Evolutionary conservation across 2,888 invertebrate species (phyloP).

Genomic region (Strigamia maritima): DNA sequence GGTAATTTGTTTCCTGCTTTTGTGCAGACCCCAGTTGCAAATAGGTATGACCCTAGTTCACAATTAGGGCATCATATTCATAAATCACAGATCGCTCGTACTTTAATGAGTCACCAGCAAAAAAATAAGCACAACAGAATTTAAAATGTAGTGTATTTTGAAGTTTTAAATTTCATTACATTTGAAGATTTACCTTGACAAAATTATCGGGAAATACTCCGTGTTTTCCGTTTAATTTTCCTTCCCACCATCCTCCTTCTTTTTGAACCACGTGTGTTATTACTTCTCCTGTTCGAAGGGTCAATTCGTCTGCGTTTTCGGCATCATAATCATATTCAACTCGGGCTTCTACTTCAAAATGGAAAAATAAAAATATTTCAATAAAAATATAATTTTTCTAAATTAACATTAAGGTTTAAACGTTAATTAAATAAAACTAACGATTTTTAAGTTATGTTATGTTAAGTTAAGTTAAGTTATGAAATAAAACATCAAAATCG

Average conservation of each 20-base stretch:
- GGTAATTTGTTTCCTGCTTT: background rate
- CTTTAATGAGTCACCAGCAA: background rate
- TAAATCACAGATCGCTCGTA: background rate
- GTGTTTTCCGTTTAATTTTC: slow-evolving; percentile 72
- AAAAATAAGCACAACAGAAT: background rate
- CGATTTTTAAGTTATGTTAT: too few relatives aligned
- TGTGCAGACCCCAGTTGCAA: background rate
- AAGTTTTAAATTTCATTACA: too few relatives aligned
- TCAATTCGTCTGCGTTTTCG: slow-evolving; percentile 79
- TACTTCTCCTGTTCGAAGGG: slow-evolving; percentile 76
- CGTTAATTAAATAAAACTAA: too few relatives aligned
- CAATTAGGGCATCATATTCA: background rate
- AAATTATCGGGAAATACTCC: slow-evolving; percentile 94
- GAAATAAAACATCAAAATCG: too few relatives aligned
- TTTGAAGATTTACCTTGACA: slow-evolving; percentile 65
- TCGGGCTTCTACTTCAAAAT: slow-evolving; percentile 64
- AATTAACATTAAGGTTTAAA: background rate
- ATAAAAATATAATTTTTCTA: background rate
- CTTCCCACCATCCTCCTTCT: slow-evolving; percentile 88
- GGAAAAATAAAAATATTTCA: background rate
- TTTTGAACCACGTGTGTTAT: slow-evolving; percentile 73
- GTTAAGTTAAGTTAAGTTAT: too few relatives aligned
- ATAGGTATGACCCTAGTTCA: background rate
- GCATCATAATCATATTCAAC: slow-evolving; percentile 84
- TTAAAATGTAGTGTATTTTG: too few relatives aligned